A percentile compares a stretch with the other conserved stretches of the same genome.
phyloP scores from a whole-genome alignment of 2,797 vertebrate species.

The Cephalopachus bancanus region DNA sequence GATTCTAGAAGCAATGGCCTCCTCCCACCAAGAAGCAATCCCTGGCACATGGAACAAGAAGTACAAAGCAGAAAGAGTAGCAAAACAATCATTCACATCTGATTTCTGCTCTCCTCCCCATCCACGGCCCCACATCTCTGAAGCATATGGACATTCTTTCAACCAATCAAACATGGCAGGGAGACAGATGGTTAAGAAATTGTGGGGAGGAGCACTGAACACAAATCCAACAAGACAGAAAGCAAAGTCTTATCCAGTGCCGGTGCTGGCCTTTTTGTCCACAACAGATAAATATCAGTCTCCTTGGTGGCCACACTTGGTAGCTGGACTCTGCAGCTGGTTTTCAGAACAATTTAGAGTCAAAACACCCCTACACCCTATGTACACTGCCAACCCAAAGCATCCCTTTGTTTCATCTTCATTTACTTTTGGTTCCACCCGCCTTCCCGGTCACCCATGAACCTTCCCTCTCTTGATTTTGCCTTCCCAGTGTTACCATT shows the following conservation, averaged over 20 bases:
- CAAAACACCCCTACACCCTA: not conserved
- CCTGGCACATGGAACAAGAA: not conserved
- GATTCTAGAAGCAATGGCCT: not conserved
- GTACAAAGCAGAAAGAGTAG: not conserved
- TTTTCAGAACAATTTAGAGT: conserved; percentile 66
- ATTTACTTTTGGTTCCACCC: not conserved
- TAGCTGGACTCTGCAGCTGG: conserved; percentile 62
- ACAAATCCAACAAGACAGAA: conserved; percentile 51
- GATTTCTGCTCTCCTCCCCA: not conserved
- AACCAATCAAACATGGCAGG: not conserved
- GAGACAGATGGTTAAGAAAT: not conserved
- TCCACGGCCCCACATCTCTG: not conserved
- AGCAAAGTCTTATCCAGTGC: conserved; percentile 42
- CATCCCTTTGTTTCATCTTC: not conserved
- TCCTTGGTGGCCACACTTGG: conserved; percentile 54
- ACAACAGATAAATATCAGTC: conserved; percentile 63
- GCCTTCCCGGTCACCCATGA: not conserved
- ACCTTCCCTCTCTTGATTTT: not conserved
- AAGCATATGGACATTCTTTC: conserved; percentile 18
- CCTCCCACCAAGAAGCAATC: not conserved
- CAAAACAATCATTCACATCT: conserved; percentile 62
- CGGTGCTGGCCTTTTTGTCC: conserved; percentile 75
- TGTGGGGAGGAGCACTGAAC: fast-evolving
- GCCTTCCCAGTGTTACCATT: not conserved
- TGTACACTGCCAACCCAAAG: not conserved